Percentiles rank a stretch among this genome's conserved stretches.
phyloP scores from a whole-genome alignment of 2,888 invertebrate species.

The Cylloceria caligata region DNA sequence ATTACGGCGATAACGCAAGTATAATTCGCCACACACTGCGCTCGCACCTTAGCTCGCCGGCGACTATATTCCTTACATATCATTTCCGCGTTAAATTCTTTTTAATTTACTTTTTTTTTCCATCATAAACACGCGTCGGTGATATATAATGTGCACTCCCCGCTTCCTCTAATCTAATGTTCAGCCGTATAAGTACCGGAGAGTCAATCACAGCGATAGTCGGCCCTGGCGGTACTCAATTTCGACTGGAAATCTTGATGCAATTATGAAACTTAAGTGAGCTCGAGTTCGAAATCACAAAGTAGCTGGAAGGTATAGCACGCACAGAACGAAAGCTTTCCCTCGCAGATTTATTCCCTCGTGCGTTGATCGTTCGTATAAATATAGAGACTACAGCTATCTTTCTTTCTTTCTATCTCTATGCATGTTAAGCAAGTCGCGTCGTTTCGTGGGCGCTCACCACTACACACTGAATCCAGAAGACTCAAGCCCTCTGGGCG shows the following conservation, averaged over 20 bases:
- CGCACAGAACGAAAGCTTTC: conserved; percentile 13
- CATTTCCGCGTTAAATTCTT: conserved; percentile 43
- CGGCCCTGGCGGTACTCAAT: conserved; percentile 28
- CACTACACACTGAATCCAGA: conserved; percentile 31
- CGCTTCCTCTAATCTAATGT: conserved; percentile 19
- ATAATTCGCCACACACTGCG: conserved; percentile 71
- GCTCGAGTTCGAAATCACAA: conserved; percentile 39
- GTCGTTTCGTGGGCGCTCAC: conserved; percentile 55
- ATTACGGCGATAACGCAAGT: conserved; percentile 76
- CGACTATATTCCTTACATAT: conserved; percentile 2
- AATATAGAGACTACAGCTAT: conserved; percentile 6
- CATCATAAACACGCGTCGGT: conserved; percentile 11
- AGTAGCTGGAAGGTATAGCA: conserved; percentile 34
- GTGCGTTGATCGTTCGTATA: conserved; percentile 43
- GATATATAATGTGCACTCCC: conserved; percentile 7
- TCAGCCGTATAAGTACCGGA: conserved; percentile 10
- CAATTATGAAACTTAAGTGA: conserved; percentile 52
- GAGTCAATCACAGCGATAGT: conserved; percentile 34
- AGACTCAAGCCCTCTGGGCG: conserved; percentile 54
- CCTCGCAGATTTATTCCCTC: conserved; percentile 35
- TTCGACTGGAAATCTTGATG: conserved; percentile 47
- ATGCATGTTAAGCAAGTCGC: conserved; percentile 1
- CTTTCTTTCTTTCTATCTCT: conserved; percentile 1
- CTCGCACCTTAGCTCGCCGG: too few species aligned
- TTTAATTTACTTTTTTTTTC: conserved; percentile 5